Base-by-base conservation (phyloP, 1,140 invertebrate species). In the Frieseomelitta varia region DNA sequence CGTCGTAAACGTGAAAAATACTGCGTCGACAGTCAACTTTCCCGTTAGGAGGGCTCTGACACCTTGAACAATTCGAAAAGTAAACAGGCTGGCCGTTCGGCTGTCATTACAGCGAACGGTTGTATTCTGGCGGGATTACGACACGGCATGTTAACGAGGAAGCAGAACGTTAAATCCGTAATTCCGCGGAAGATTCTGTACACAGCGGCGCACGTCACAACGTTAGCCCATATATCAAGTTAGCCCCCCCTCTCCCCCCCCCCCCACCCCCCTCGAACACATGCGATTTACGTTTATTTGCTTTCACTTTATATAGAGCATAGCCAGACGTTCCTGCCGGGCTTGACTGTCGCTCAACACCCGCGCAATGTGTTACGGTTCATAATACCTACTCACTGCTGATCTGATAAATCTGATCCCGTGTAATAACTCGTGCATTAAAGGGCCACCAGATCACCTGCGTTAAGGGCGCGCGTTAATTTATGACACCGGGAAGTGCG, bases 101-200 rank as follows among this genome's bases (percentile, higher is more conserved):
- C 85, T 27, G 63, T n/a, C 30, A 61, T 85, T 61, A 51, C 27
- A 15, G 24, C 21, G 27, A 74, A 61, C 56, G 39, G 15, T 47
- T 76, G 76, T 69, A 56, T 74, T 87, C 24, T 58, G 71, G 53
- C 34, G 65, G 67, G 68, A 88, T 81, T 84, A 74, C 27, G 19
- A 53, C 51, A 47, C 10, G 74, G 56, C 58, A 21, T 83, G 72
- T 81, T 85, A 87, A 88, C 84, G 80, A 85, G 81, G 71, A 85
- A 87, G 72, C 85, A 80, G 69, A 85, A 90, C 71, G 74, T 87
- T 79, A 75, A 86, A 65, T 90, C 69, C 77, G 65, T 85, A 87
- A 90, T 89, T 85, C 80, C 73, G 76, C 30, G 81, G 81, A 89
- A 87, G 76, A 85, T 85, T 85, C 79, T 84, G 81, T 89, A 73